These are phyloP conservation scores for Myzus persicae DNA, from an alignment of 1,140 invertebrate genomes.

Conservation along the genomic window DNA sequence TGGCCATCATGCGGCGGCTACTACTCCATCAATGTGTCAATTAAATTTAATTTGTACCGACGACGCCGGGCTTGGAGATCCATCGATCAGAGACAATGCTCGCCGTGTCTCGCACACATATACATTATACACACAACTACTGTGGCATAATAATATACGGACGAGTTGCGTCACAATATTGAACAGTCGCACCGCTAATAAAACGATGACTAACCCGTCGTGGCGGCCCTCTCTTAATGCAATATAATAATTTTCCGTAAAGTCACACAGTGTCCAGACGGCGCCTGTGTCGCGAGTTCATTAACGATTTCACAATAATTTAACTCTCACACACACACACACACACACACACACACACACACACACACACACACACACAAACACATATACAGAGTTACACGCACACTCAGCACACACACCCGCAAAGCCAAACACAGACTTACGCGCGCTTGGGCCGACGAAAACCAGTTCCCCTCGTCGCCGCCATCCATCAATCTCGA, in stretches of 20 bases:
- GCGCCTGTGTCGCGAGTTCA: conserved; percentile 31
- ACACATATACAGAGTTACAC: no score
- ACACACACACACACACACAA: neutral
- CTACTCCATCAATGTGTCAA: conserved; percentile 57
- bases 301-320: conserved; percentile 54
- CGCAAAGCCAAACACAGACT: neutral
- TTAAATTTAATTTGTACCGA: conserved; percentile 57
- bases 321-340: neutral
- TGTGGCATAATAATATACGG: neutral
- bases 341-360: neutral
- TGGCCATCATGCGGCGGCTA: conserved; percentile 30
- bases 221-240: neutral
- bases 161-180: conserved; percentile 50
- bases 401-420: neutral
- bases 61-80: conserved; percentile 25
- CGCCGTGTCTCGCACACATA: neutral
- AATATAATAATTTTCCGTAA: conserved; percentile 4
- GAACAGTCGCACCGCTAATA: conserved; percentile 25
- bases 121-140: no score
- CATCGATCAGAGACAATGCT: conserved; percentile 48
- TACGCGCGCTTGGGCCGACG: neutral
- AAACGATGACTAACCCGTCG: conserved; percentile 46
- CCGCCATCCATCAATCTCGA: conserved; percentile 45
- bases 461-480: conserved; percentile 28
- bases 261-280: neutral